Conservation (phyloP, 2,888 invertebrate genomes). For the Drosophila colorata region DNA sequence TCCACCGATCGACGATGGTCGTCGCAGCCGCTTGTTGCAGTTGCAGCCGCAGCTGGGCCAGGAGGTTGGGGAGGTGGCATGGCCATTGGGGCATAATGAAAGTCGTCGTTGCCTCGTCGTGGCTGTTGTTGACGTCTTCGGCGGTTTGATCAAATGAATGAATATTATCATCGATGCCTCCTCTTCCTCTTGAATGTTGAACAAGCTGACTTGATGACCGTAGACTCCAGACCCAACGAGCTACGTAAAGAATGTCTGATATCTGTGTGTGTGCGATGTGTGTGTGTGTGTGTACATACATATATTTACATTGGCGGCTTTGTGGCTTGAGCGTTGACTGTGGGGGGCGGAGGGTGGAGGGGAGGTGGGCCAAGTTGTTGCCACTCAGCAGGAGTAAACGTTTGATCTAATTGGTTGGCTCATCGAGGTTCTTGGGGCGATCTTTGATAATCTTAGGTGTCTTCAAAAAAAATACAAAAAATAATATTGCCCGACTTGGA, state of each 20-base stretch:
- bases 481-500: background rate
- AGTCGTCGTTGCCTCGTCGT: conserved; percentile 62
- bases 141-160: conserved; percentile 83
- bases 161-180: conserved; percentile 79
- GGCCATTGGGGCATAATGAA: conserved; percentile 66
- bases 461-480: conserved; percentile 19
- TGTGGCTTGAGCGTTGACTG: conserved; percentile 42
- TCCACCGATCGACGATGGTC: conserved; percentile 41
- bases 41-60: conserved; percentile 13
- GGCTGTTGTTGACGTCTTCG: conserved; percentile 66
- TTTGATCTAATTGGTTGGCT: conserved; percentile 81
- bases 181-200: conserved; percentile 60
- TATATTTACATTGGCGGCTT: conserved; percentile 58
- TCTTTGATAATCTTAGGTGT: conserved; percentile 40
- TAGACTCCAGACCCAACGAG: conserved; percentile 62
- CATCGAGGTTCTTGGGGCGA: conserved; percentile 47
- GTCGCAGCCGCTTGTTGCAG: conserved; percentile 20
- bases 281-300: conserved; percentile 14
- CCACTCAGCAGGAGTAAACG: conserved; percentile 78
- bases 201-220: conserved; percentile 76
- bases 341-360: conserved; percentile 23
- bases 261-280: conserved; percentile 41
- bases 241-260: conserved; percentile 69
- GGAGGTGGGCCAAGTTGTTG: conserved; percentile 50
- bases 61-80: conserved; percentile 20